A percentile compares a stretch with the other conserved stretches of the same genome.
Conservation (phyloP, 1,140 invertebrate species). For the Euwallacea fornicatus region DNA sequence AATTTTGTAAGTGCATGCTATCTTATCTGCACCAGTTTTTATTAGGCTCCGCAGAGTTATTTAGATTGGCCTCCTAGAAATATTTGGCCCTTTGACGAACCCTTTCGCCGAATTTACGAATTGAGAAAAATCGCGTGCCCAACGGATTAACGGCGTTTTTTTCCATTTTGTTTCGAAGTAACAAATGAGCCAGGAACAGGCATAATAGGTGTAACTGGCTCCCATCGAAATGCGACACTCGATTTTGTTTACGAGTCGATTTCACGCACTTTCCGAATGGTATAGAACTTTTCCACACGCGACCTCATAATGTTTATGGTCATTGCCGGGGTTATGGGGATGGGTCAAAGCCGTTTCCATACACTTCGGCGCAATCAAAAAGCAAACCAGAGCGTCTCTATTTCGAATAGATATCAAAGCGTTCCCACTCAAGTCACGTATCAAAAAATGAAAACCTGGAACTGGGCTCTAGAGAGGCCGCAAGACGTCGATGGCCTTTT, state of each 20-base stretch:
- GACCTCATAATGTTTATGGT: slow-evolving; percentile 4
- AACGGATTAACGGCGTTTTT: background rate
- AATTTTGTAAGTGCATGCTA: background rate
- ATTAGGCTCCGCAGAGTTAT: background rate
- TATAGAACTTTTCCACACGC: slow-evolving; percentile 10
- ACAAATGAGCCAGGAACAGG: slow-evolving; percentile 24
- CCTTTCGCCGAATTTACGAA: background rate
- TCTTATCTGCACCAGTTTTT: slow-evolving; percentile 11
- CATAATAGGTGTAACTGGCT: slow-evolving; percentile 31
- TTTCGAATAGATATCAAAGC: too few species aligned
- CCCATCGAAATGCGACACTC: slow-evolving; percentile 25
- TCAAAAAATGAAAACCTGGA: too few species aligned
- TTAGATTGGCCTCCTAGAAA: background rate
- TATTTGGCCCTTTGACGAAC: background rate
- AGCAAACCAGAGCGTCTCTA: too few species aligned
- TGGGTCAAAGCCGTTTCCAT: too few species aligned
- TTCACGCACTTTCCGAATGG: slow-evolving; percentile 29
- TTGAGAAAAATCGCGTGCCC: background rate
- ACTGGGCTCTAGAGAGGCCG: too few species aligned
- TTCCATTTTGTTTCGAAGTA: slow-evolving; percentile 8
- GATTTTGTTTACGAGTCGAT: slow-evolving; percentile 35
- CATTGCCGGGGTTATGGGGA: background rate
- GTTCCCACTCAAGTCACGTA: too few species aligned
- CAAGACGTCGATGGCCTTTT: too few species aligned
- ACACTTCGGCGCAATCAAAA: too few species aligned